phyloP scores from a whole-genome alignment of 2,888 invertebrate genomes.

The Drosophila cognata region DNA sequence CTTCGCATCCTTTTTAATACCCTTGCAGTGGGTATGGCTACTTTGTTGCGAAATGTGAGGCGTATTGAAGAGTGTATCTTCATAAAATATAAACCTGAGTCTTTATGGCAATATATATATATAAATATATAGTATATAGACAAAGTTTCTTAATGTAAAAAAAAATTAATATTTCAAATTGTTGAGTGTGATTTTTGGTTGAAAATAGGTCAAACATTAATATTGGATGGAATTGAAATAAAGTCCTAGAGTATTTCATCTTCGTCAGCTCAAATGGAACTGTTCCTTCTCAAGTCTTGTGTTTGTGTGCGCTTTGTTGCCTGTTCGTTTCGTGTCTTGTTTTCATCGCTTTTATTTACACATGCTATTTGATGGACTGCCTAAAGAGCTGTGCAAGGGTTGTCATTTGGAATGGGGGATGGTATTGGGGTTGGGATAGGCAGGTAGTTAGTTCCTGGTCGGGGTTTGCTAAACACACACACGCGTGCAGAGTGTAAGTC shows the following conservation, averaged over 20 bases:
- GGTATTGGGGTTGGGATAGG: constrained; percentile 5
- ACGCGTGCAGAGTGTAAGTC: constrained; percentile 44
- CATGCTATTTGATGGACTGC: constrained; percentile 66
- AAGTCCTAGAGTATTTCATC: neutral
- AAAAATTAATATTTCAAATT: neutral
- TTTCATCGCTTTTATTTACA: constrained; percentile 59
- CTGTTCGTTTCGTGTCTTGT: constrained; percentile 32
- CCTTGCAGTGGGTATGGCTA: neutral
- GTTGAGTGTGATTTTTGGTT: no score
- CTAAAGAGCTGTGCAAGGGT: constrained; percentile 50
- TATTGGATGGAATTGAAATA: neutral
- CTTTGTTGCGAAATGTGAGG: neutral
- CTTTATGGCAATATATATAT: neutral
- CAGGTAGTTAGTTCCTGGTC: constrained; percentile 37
- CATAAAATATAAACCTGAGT: neutral
- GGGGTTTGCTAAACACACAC: constrained; percentile 52
- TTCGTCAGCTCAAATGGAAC: neutral
- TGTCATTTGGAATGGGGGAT: constrained; percentile 1
- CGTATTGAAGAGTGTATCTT: neutral
- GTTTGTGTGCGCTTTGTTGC: constrained; percentile 37
- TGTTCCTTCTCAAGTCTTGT: neutral
- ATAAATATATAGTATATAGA: neutral
- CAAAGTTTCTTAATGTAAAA: neutral
- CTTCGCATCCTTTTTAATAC: constrained; percentile 11
- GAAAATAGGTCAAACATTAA: neutral